phyloP scores from a whole-genome alignment of 2,888 invertebrate species.

The Agrotis ipsilon region DNA sequence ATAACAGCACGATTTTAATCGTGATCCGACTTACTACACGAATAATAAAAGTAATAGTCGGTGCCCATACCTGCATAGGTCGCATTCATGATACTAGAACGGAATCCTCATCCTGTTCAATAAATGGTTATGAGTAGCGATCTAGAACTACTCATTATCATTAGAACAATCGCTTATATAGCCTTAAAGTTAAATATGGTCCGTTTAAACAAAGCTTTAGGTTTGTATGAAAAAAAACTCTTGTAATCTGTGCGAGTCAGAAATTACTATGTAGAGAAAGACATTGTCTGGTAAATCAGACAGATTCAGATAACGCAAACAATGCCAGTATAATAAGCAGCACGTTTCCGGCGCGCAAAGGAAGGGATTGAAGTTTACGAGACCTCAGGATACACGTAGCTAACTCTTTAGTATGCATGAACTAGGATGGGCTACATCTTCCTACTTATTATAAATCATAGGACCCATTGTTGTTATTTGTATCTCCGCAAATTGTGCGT shows the following conservation, averaged over 20 bases:
- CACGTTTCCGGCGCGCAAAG: constrained; percentile 83
- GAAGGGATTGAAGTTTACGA: constrained; percentile 82
- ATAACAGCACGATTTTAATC: constrained; percentile 58
- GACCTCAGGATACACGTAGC: constrained; percentile 79
- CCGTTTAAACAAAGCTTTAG: constrained; percentile 53
- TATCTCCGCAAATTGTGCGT: constrained; percentile 41
- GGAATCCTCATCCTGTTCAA: constrained; percentile 7
- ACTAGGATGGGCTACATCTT: constrained; percentile 69
- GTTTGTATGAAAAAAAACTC: constrained; percentile 65
- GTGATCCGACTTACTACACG: constrained; percentile 30
- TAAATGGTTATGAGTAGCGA: neutral
- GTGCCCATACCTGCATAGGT: constrained; percentile 21
- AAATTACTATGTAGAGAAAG: constrained; percentile 72
- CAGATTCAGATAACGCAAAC: constrained; percentile 82
- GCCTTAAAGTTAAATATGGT: constrained; percentile 37
- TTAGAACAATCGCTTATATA: constrained; percentile 23
- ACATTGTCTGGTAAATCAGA: constrained; percentile 80
- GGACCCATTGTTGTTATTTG: constrained; percentile 65
- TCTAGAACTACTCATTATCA: constrained; percentile 7
- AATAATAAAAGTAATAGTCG: constrained; percentile 31
- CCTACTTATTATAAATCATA: constrained; percentile 71
- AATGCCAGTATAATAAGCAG: constrained; percentile 82
- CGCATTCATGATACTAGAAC: constrained; percentile 25
- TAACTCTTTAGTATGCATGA: constrained; percentile 84
- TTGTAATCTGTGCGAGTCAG: constrained; percentile 61